Percentiles rank a stretch among this genome's conserved stretches.
Conservation (phyloP, 92 coral and sea anemone genomes). For the Porites evermanni region DNA sequence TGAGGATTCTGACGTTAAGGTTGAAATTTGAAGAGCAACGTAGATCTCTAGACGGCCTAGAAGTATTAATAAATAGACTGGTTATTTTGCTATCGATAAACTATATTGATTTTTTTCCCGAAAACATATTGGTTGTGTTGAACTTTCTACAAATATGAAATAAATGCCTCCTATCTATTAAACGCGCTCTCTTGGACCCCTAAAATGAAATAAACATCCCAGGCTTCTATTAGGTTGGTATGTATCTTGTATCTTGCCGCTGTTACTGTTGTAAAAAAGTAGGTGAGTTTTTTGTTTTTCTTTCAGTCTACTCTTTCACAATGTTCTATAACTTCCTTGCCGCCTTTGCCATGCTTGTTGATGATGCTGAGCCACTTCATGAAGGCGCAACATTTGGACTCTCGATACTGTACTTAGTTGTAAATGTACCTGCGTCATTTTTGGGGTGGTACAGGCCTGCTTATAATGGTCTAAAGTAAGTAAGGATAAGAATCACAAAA, state of each 20-base stretch:
- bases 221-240: not conserved
- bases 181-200: too few species aligned
- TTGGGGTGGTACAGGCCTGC: conserved; percentile 94
- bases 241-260: not conserved
- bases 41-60: too few species aligned
- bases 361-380: conserved; percentile 27
- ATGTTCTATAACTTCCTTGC: conserved; percentile 84
- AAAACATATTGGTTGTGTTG: too few species aligned
- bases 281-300: not conserved
- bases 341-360: conserved; percentile 84
- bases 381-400: conserved; percentile 81
- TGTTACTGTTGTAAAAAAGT: too few species aligned
- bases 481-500: not conserved
- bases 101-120: too few species aligned
- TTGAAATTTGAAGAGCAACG: too few species aligned
- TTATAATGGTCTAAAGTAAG: conserved; percentile 97
- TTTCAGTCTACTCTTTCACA: conserved; percentile 86
- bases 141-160: not conserved
- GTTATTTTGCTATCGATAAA: too few species aligned
- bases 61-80: too few species aligned
- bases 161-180: not conserved
- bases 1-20: too few species aligned
- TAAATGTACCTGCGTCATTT: conserved; percentile 87
- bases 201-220: not conserved
- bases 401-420: conserved; percentile 74